Evolutionary conservation across 2,888 invertebrate species (phyloP).

Genomic region (Neelides folsomi): DNA sequence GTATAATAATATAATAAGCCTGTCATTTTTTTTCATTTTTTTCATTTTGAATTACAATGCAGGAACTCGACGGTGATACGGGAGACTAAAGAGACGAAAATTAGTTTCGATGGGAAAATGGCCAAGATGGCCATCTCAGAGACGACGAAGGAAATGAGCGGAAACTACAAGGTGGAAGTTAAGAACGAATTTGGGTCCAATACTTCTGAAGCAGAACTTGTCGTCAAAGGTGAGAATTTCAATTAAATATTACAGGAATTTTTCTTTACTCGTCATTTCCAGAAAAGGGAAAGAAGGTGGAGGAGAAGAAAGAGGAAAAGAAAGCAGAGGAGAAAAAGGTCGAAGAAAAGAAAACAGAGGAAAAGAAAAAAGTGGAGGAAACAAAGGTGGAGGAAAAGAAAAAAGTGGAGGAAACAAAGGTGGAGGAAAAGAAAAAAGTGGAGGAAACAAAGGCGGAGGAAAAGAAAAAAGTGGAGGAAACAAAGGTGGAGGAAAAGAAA

Average conservation of each 20-base stretch:
- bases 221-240: slow-evolving; percentile 47
- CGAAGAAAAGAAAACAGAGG: slow-evolving; percentile 41
- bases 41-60: no score
- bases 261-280: slow-evolving; percentile 4
- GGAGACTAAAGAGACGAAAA: slow-evolving; percentile 61
- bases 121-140: slow-evolving; percentile 66
- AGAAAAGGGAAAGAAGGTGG: slow-evolving; percentile 22
- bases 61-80: slow-evolving; percentile 55
- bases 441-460: slow-evolving; percentile 10
- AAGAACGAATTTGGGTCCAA: slow-evolving; percentile 84
- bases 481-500: slow-evolving; percentile 11
- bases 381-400: slow-evolving; percentile 33
- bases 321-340: slow-evolving; percentile 35
- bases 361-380: slow-evolving; percentile 38
- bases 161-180: slow-evolving; percentile 71
- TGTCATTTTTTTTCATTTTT: not conserved
- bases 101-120: slow-evolving; percentile 69
- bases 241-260: not conserved
- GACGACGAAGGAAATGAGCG: slow-evolving; percentile 57
- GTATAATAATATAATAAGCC: no score
- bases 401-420: slow-evolving; percentile 34
- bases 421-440: slow-evolving; percentile 23
- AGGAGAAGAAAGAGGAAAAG: slow-evolving; percentile 21
- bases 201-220: slow-evolving; percentile 70
- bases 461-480: slow-evolving; percentile 14